Evolutionary conservation across 1,140 invertebrate genomes (phyloP), one percentile per base, ranked within the genome.

Genomic region (Cepaea nemoralis): DNA sequence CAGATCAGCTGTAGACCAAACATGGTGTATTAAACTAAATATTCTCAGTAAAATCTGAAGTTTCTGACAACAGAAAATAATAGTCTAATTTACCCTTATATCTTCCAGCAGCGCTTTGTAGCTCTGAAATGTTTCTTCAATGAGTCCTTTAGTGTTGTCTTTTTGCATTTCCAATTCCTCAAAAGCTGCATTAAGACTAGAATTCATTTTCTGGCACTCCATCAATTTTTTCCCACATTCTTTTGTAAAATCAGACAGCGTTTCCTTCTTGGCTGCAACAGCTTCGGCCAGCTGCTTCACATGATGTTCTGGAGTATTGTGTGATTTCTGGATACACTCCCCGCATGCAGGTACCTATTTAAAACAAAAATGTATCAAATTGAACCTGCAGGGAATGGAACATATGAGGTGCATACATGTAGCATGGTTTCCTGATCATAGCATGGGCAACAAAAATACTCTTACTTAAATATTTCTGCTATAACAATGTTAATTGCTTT

Each of bases 301-400:
- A 3, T 94, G 94, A 71, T 94, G 94, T 0, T 96, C 94, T 91
- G 93, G 90, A 95, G 81, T 85, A 67, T 84, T 85, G 80, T 99
- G 97, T 0, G 97, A 99, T 88, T 99, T 97, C 87, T 97, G 97
- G 93, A 99, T 24, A 98, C 95, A 0, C 96, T 94, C 37, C 95
- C 93, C 88, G 87, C 76, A 27, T 83, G 83, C 77, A 50, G 75
- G 67, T 27, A 78, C 33, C 73, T 70, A 55, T 19, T 6, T 59
- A 59, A 59, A 5, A 59, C 12, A 59, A 19, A 59, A 10, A 59
- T 5, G 22, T 22, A 59, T 5, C 12, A 59, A 59, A n/a, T 48
- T 59, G 12, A 59, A 12, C 8, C 8, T 48, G 19, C 45, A 48
- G 19, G 19, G 45, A 19, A 48, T 19, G 19, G 45, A 48, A 48